phyloP scores from a whole-genome alignment of 2,113 vertebrate genomes.

The Entomyzon cyanotis region DNA sequence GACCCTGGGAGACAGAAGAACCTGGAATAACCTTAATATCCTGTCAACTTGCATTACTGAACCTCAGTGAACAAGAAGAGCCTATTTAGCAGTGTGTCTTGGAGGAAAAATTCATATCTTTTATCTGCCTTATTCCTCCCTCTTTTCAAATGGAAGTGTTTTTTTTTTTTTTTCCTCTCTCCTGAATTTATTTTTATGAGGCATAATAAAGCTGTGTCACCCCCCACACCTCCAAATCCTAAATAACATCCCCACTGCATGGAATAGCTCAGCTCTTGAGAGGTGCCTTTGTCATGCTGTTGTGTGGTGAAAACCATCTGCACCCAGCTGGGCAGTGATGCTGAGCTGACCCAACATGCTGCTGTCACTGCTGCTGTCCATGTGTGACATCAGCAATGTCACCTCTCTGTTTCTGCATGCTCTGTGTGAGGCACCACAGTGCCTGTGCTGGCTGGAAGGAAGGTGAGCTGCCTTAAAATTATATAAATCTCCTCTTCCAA shows the following conservation, averaged over 20 bases:
- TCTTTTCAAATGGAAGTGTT: slow-evolving; percentile 8
- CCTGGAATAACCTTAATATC: slow-evolving; percentile 85
- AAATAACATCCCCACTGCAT: background rate
- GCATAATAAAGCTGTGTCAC: background rate
- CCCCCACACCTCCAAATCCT: background rate
- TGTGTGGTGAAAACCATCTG: background rate
- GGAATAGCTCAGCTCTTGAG: background rate
- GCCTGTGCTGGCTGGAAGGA: background rate
- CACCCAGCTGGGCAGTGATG: background rate
- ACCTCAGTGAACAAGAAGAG: slow-evolving; percentile 78
- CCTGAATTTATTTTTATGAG: background rate
- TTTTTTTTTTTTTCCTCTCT: background rate
- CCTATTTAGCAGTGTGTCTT: slow-evolving; percentile 76
- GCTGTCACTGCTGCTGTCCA: fast-evolving
- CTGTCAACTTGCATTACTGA: slow-evolving; percentile 86
- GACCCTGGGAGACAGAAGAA: slow-evolving; percentile 82
- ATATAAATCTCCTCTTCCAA: background rate
- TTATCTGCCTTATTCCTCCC: slow-evolving; percentile 37
- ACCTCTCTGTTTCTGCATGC: background rate
- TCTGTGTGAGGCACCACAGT: background rate
- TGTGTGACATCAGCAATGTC: background rate
- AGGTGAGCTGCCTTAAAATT: background rate
- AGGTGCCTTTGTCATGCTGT: background rate
- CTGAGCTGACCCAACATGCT: background rate
- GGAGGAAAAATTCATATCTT: slow-evolving; percentile 61